A percentile compares a stretch with the other conserved stretches of the same genome.
These are phyloP conservation scores for Lumbricus terrestris DNA, from an alignment of 2,888 invertebrate genomes.

Conservation along the genomic window DNA sequence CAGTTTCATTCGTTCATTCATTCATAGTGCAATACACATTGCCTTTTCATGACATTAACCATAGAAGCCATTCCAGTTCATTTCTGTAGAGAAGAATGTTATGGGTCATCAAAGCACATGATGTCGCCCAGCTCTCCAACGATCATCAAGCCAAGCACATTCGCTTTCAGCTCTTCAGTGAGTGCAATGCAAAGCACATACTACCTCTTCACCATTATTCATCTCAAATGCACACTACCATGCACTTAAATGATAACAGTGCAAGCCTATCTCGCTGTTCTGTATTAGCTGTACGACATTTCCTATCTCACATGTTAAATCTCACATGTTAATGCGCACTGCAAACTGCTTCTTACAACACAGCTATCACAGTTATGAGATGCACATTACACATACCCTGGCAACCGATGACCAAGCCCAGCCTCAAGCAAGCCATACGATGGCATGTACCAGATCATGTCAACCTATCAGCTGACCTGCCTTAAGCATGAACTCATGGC, in stretches of 20 bases:
- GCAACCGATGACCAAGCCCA: not conserved
- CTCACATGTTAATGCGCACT: not conserved
- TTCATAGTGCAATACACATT: not conserved
- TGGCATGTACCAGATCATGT: not conserved
- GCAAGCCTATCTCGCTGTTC: not conserved
- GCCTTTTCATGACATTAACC: not conserved
- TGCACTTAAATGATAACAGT: not conserved
- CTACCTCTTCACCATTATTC: not conserved
- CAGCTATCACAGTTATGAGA: not conserved
- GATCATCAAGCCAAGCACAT: not conserved
- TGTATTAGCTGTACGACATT: not conserved
- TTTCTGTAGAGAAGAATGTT: not conserved
- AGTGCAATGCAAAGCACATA: too few species aligned
- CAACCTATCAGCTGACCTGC: not conserved
- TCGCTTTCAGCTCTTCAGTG: not conserved
- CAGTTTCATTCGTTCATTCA: not conserved
- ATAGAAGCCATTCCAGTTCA: not conserved
- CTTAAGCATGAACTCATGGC: not conserved
- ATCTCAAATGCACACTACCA: not conserved
- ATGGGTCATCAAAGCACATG: not conserved
- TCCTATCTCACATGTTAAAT: not conserved
- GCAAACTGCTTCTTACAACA: conserved; percentile 3
- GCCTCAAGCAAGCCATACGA: not conserved
- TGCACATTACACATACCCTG: not conserved
- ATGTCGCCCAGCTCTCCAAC: not conserved